A percentile compares a stretch with the other conserved stretches of the same genome.
phyloP scores from a whole-genome alignment of 1,140 invertebrate genomes.

The Heterodera schachtii region DNA sequence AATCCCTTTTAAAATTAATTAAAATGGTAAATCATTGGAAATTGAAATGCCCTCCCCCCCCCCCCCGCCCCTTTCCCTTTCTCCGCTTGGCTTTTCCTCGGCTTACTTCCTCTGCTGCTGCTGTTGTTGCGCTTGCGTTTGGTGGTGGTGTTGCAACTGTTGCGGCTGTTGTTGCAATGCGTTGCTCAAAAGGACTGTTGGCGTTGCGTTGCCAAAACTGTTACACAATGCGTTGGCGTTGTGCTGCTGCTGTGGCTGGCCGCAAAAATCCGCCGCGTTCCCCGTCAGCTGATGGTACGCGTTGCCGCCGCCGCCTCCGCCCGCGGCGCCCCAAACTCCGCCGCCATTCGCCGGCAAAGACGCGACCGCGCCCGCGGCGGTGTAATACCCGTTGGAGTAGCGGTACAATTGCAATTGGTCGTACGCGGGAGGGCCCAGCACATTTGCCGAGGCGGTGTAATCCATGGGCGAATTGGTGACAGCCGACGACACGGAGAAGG shows the following conservation, averaged over 20 bases:
- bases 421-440: not conserved
- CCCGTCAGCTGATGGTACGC: constrained; percentile 12
- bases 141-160: constrained; percentile 16
- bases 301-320: constrained; percentile 15
- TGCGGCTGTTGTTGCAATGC: constrained; percentile 13
- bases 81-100: too few relatives aligned
- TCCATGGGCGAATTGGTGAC: constrained; percentile 26
- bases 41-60: not conserved
- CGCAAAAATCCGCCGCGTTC: not conserved
- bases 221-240: constrained; percentile 17
- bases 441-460: constrained; percentile 17
- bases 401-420: constrained; percentile 20
- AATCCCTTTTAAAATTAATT: too few relatives aligned
- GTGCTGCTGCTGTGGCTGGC: not conserved
- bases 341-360: not conserved
- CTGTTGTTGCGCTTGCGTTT: not conserved
- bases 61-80: too few relatives aligned
- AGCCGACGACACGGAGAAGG: constrained; percentile 16
- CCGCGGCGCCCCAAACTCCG: constrained; percentile 4
- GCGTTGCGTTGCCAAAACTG: not conserved
- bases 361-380: not conserved
- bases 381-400: constrained; percentile 5
- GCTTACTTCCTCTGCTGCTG: not conserved
- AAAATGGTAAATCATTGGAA: not conserved
- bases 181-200: constrained; percentile 5